Evolutionary conservation across 2,888 invertebrate genomes (phyloP).

Genomic region (Troilus luridus): DNA sequence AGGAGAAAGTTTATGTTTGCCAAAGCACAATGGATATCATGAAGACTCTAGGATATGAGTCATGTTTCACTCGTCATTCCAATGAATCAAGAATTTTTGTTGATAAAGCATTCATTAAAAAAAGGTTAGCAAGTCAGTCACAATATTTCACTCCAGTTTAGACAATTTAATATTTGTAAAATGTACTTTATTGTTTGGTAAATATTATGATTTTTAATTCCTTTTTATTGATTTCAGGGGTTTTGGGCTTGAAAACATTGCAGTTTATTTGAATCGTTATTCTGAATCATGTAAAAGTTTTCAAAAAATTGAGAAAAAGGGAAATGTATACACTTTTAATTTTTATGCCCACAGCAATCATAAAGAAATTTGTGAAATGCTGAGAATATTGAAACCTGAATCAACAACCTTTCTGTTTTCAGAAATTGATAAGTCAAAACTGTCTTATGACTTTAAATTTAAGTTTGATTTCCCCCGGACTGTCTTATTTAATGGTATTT

Average conservation of each 20-base stretch:
- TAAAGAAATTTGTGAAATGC: slow-evolving; percentile 35
- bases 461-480: background rate
- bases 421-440: slow-evolving; percentile 25
- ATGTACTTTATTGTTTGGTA: background rate
- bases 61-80: slow-evolving; percentile 6
- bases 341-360: slow-evolving; percentile 22
- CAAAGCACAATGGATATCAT: slow-evolving; percentile 15
- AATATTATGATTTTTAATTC: background rate
- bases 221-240: slow-evolving; percentile 34
- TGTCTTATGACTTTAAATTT: slow-evolving; percentile 24
- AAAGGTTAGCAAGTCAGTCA: slow-evolving; percentile 2
- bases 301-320: background rate
- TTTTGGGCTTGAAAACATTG: background rate
- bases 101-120: slow-evolving; percentile 38
- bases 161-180: background rate
- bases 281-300: slow-evolving; percentile 4
- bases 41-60: slow-evolving; percentile 2
- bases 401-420: slow-evolving; percentile 32
- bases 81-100: slow-evolving; percentile 43
- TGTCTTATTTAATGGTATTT: background rate
- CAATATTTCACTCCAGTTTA: background rate
- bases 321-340: background rate
- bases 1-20: slow-evolving; percentile 34
- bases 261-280: background rate
- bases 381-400: slow-evolving; percentile 22